phyloP scores from a whole-genome alignment of 2,888 invertebrate species.

The Andrena chrysosceles region DNA sequence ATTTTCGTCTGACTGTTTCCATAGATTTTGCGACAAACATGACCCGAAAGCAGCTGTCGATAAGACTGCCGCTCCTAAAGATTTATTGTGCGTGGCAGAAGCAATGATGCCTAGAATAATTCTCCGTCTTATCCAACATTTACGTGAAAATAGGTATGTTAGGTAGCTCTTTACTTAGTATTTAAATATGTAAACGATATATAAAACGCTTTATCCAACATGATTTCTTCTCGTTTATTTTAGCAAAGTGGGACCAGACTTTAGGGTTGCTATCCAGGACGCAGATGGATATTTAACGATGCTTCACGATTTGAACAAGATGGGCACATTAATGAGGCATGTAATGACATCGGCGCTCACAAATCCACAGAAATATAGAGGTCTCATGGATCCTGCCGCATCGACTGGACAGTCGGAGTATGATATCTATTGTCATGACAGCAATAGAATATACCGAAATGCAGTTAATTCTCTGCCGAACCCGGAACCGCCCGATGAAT shows the following conservation, averaged over 20 bases:
- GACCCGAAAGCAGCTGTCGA: conserved; percentile 95
- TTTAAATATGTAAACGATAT: conserved; percentile 46
- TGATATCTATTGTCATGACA: conserved; percentile 90
- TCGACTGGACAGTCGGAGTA: conserved; percentile 87
- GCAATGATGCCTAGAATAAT: conserved; percentile 97
- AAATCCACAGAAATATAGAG: conserved; percentile 89
- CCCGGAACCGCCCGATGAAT: conserved; percentile 90
- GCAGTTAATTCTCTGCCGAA: conserved; percentile 93
- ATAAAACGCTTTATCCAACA: conserved; percentile 18
- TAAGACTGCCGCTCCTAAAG: conserved; percentile 91
- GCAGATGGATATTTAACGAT: conserved; percentile 95
- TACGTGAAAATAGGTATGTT: conserved; percentile 92
- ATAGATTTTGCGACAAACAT: conserved; percentile 96
- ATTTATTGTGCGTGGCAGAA: conserved; percentile 96
- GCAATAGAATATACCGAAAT: conserved; percentile 91
- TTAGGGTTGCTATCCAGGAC: conserved; percentile 91
- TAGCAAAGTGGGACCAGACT: conserved; percentile 86
- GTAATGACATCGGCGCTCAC: conserved; percentile 97
- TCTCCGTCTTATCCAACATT: conserved; percentile 94
- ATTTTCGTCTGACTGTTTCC: conserved; percentile 66
- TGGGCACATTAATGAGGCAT: conserved; percentile 98
- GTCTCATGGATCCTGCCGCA: conserved; percentile 79
- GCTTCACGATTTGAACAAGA: conserved; percentile 97
- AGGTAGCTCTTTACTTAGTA: conserved; percentile 27
- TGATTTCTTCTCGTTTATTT: conserved; percentile 60